These are phyloP conservation scores for Aphidius colemani DNA, from an alignment of 2,888 invertebrate species.

Conservation along the genomic window DNA sequence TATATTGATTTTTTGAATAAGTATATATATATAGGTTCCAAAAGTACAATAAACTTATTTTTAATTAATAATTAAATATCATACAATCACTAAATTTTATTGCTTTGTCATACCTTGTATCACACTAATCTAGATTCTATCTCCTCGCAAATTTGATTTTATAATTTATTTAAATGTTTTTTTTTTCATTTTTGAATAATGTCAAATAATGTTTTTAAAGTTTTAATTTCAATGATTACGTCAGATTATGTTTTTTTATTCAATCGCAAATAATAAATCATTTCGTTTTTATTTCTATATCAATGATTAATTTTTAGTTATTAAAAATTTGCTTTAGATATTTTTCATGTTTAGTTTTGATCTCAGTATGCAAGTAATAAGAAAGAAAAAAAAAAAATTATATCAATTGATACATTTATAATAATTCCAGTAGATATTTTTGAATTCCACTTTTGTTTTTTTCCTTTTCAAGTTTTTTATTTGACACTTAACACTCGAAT, in stretches of 20 bases:
- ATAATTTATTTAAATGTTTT: conserved; percentile 14
- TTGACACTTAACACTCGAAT: no score
- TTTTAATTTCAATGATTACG: background rate
- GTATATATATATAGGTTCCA: conserved; percentile 49
- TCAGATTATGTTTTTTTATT: no score
- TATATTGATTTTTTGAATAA: conserved; percentile 57
- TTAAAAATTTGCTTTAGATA: background rate
- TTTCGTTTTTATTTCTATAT: conserved; percentile 21
- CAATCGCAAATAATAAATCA: background rate
- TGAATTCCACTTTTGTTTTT: conserved; percentile 3
- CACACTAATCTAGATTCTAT: conserved; percentile 59
- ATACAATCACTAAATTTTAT: conserved; percentile 60
- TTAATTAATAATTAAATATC: conserved; percentile 56
- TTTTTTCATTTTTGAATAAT: background rate
- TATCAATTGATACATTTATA: background rate
- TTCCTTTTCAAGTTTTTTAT: background rate
- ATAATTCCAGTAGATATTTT: conserved; percentile 3
- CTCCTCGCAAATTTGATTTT: conserved; percentile 25
- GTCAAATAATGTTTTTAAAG: conserved; percentile 5
- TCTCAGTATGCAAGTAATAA: conserved; percentile 24
- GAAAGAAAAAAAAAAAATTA: conserved; percentile 1
- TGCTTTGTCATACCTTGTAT: conserved; percentile 60
- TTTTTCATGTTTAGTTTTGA: conserved; percentile 17
- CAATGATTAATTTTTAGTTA: conserved; percentile 11
- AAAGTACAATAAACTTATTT: conserved; percentile 55